Percentiles rank a stretch among this genome's conserved stretches.
These are phyloP conservation scores for Pycnomerus fuliginosus DNA, from an alignment of 2,888 invertebrate species.

Conservation along the genomic window DNA sequence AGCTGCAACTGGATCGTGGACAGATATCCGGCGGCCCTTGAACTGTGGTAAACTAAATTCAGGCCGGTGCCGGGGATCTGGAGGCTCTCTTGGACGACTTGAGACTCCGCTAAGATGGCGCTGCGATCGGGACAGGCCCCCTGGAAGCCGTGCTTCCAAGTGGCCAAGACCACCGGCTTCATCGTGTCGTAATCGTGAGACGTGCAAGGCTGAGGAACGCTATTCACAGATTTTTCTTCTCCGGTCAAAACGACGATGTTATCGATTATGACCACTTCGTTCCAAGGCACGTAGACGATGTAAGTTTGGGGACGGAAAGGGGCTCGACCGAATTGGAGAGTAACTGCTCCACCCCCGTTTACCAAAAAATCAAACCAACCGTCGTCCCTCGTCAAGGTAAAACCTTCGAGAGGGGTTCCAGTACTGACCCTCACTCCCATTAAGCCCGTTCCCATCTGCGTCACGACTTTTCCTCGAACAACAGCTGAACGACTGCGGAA, in stretches of 20 bases:
- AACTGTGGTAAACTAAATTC: slow-evolving; percentile 96
- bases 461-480: slow-evolving; percentile 91
- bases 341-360: slow-evolving; percentile 98
- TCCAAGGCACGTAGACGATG: slow-evolving; percentile 94
- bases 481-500: slow-evolving; percentile 98
- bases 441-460: slow-evolving; percentile 87
- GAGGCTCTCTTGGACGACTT: slow-evolving; percentile 93
- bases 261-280: slow-evolving; percentile 95
- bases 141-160: slow-evolving; percentile 94
- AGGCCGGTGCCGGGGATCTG: slow-evolving; percentile 92
- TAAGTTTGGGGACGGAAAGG: slow-evolving; percentile 86
- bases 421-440: slow-evolving; percentile 96
- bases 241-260: slow-evolving; percentile 82
- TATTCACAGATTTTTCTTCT: slow-evolving; percentile 70
- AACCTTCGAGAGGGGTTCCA: slow-evolving; percentile 91
- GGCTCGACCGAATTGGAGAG: slow-evolving; percentile 88
- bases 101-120: slow-evolving; percentile 86
- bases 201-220: slow-evolving; percentile 75
- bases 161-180: slow-evolving; percentile 90
- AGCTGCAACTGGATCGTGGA: slow-evolving; percentile 90
- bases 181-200: slow-evolving; percentile 89
- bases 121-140: slow-evolving; percentile 93
- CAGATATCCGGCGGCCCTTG: slow-evolving; percentile 88
- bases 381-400: slow-evolving; percentile 88
- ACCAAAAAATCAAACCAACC: slow-evolving; percentile 98